Evolutionary conservation across 1,140 invertebrate species (phyloP), one percentile per base, ranked within the genome.

Genomic region (Drosophila insularis): DNA sequence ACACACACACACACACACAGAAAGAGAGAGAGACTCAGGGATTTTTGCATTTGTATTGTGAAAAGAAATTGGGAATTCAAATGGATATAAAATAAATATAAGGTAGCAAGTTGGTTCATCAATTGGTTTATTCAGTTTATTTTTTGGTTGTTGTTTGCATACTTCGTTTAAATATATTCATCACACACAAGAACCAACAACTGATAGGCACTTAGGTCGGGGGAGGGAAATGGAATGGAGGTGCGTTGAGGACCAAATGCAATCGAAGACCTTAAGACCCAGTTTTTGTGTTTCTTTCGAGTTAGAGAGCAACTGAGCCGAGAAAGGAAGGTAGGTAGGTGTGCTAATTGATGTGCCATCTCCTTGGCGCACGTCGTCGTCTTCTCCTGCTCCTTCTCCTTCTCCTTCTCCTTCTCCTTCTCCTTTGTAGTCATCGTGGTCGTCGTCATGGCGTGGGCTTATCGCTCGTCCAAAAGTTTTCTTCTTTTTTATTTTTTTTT

Each of bases 291-390:
- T 23, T 3, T 32, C 32, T 23, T 3, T 32, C 32, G 43, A 46
- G 43, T 19, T 21, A 8, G 73, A 81, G 71, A 68, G 69, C 79
- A 19, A 43, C n/a, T 14, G 21, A 62, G 60, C 17, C 32, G 13
- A 14, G 37, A 75, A 71, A 59, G 66, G 72, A 69, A 75, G 73
- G 68, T 78, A 82, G 82, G 82, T 87, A 84, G 79, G 84, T 87
- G 82, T 86, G 82, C 84, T 87, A 87, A 87, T 87, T 87, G 82
- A 87, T 87, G 82, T 87, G 82, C 82, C 82, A 87, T 87, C 79
- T 81, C 82, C 63, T 69, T 68, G 73, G 73, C 73, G 64, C 73
- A 81, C 68, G 78, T 80, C 74, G 75, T 74, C 72, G 37, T 13
- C 63, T 14, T 19, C 27, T 27, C 27, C 27, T 46, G 14, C 53